A percentile compares a stretch with the other conserved stretches of the same genome.
phyloP scores from a whole-genome alignment of 2,797 vertebrate genomes.

The Melanotaenia boesemani region DNA sequence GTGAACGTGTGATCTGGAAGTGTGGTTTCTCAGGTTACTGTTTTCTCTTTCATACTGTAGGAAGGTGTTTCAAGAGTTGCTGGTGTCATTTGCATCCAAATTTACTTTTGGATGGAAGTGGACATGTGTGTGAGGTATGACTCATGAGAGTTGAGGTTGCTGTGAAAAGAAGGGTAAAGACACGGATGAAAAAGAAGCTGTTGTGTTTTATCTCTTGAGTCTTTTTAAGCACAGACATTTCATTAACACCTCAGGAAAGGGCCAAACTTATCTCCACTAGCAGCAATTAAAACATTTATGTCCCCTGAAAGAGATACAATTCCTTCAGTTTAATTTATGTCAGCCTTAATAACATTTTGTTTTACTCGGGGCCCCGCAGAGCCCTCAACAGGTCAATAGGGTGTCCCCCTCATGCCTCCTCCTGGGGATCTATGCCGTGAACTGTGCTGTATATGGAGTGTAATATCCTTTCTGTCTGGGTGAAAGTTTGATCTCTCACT shows the following conservation, averaged over 20 bases:
- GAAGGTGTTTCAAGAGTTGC: neutral
- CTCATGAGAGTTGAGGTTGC: neutral
- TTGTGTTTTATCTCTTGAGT: neutral
- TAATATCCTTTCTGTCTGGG: constrained; percentile 44
- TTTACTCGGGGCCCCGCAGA: neutral
- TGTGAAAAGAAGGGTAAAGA: neutral
- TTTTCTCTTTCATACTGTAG: neutral
- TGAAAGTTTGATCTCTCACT: constrained; percentile 63
- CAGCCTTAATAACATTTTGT: constrained; percentile 25
- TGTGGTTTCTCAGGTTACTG: neutral
- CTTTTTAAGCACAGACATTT: neutral
- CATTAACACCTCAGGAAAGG: neutral
- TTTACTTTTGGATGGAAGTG: neutral
- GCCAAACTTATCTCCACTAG: neutral
- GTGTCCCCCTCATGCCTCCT: constrained; percentile 13
- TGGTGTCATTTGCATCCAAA: neutral
- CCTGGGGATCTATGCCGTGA: constrained; percentile 10
- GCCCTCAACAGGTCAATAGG: neutral
- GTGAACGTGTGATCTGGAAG: neutral
- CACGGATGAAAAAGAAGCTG: neutral
- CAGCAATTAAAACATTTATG: neutral
- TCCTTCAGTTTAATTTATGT: constrained; percentile 8
- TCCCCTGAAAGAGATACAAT: neutral
- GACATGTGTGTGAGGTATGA: neutral
- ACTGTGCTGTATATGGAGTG: constrained; percentile 32